Evolutionary conservation across 2,888 invertebrate genomes (phyloP), one percentile per base, ranked within the genome.

Genomic region (Cordilura impudica): DNA sequence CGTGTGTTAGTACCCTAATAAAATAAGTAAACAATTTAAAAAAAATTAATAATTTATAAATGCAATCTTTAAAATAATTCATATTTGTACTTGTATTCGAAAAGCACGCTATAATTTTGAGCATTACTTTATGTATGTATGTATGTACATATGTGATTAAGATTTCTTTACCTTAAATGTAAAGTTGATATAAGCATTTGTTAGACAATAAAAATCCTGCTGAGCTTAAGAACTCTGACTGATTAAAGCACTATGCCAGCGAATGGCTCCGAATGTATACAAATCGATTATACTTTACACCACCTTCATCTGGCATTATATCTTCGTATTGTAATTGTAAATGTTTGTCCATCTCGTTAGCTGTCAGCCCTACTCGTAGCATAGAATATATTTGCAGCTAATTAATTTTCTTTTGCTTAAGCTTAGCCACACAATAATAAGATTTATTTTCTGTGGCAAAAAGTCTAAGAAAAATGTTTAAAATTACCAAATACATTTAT

Each of bases 371-470:
- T 39, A 12, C 1, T 1, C n/a, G 35, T 39, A n/a, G n/a, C n/a
- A n/a, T n/a, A n/a, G n/a, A n/a, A n/a, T n/a, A 39, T 14, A 51
- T 53, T 53, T 47, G 8, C 47, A 63, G 39, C 26, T 79, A 79
- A 79, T 79, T 79, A 79, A 67, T 79, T 79, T 75, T 71, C 66
- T 56, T 73, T 61, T 54, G 43, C 66, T 61, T 75, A n/a, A 49
- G 31, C 54, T 66, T 49, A 61, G 58, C 12, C n/a, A 60, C 31
- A 43, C 54, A 61, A 58, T 78, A 65, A 70, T 78, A 49, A 53
- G 65, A 70, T 78, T 61, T 58, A 4, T 29, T 51, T 58, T 63
- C 29, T 18, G 47, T 45, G 18, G 45, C 49, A 65, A 19, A 5
- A 67, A 49, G 18, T 14, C 19, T 16, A 31, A 47, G 29, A 65